These are phyloP conservation scores for Drosophila mimetica DNA, from an alignment of 2,888 invertebrate species.

Conservation along the genomic window DNA sequence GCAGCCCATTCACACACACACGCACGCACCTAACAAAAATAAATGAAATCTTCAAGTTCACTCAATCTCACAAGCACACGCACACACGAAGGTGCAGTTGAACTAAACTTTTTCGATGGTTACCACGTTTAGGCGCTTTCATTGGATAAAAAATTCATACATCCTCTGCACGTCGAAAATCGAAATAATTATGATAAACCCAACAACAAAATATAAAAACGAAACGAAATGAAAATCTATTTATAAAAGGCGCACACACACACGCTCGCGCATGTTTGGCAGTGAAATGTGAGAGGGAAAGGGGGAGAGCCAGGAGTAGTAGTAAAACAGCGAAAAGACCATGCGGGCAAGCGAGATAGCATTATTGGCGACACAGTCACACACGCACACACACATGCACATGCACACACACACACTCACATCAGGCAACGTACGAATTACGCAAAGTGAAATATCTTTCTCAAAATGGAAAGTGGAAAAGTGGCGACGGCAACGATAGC, in stretches of 20 bases:
- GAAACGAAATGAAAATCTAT: conserved; percentile 77
- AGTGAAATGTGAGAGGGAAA: conserved; percentile 40
- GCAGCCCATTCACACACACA: conserved; percentile 56
- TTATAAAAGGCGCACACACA: conserved; percentile 75
- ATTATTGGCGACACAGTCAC: conserved; percentile 63
- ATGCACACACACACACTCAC: conserved; percentile 40
- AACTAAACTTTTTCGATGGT: conserved; percentile 26
- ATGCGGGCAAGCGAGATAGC: conserved; percentile 63
- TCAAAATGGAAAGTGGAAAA: conserved; percentile 80
- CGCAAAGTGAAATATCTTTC: conserved; percentile 81
- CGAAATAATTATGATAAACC: conserved; percentile 76
- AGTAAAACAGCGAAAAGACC: conserved; percentile 62
- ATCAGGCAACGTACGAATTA: conserved; percentile 78
- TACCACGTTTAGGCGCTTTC: conserved; percentile 40
- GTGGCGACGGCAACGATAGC: conserved; percentile 47
- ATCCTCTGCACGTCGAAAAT: conserved; percentile 62
- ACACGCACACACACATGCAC: conserved; percentile 46
- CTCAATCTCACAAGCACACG: conserved; percentile 46
- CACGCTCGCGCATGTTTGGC: conserved; percentile 39
- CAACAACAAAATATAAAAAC: conserved; percentile 59
- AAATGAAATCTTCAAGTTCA: conserved; percentile 53
- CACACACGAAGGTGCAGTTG: conserved; percentile 13
- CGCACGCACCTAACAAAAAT: conserved; percentile 45
- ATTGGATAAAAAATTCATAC: conserved; percentile 19
- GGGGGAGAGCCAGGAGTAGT: conserved; percentile 38